phyloP scores from a whole-genome alignment of 2,797 vertebrate species.

The Lindbergichthys nudifrons region DNA sequence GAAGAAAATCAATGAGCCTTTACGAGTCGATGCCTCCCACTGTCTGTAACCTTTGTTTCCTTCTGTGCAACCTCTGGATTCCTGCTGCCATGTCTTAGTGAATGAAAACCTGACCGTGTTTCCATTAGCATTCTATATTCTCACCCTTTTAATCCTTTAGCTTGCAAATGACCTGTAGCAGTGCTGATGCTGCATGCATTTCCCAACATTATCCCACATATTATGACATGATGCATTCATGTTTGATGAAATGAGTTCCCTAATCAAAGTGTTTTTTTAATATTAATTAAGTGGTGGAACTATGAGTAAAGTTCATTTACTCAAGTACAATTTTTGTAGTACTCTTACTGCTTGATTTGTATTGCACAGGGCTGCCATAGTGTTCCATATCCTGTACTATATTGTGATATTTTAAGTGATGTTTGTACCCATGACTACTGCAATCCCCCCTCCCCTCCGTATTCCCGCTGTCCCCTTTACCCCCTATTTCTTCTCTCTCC shows the following conservation, averaged over 20 bases:
- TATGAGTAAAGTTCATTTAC: too few relatives aligned
- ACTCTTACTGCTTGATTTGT: too few relatives aligned
- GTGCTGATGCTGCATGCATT: constrained; percentile 42
- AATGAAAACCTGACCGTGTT: constrained; percentile 42
- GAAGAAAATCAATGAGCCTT: constrained; percentile 59
- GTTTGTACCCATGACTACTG: constrained; percentile 36
- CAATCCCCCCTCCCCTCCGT: constrained; percentile 50
- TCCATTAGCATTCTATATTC: constrained; percentile 7
- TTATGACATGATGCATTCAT: constrained; percentile 2
- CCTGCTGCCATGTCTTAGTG: constrained; percentile 10
- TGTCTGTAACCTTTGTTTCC: constrained; percentile 53
- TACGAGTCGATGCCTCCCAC: constrained; percentile 50
- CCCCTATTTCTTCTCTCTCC: constrained; percentile 73
- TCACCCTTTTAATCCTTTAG: neutral
- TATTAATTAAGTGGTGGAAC: neutral
- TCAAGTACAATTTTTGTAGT: too few relatives aligned
- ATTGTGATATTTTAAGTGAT: constrained; percentile 42
- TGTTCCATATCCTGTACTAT: constrained; percentile 29
- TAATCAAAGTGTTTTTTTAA: constrained; percentile 4
- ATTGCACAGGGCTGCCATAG: constrained; percentile 2
- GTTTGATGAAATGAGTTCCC: neutral
- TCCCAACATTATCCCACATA: constrained; percentile 1
- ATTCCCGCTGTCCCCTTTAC: constrained; percentile 66
- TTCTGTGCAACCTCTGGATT: constrained; percentile 32
- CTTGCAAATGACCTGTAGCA: constrained; percentile 6